Evolutionary conservation across 2,113 vertebrate genomes (phyloP), one percentile per base, ranked within the genome.

Genomic region (Nanorana parkeri): DNA sequence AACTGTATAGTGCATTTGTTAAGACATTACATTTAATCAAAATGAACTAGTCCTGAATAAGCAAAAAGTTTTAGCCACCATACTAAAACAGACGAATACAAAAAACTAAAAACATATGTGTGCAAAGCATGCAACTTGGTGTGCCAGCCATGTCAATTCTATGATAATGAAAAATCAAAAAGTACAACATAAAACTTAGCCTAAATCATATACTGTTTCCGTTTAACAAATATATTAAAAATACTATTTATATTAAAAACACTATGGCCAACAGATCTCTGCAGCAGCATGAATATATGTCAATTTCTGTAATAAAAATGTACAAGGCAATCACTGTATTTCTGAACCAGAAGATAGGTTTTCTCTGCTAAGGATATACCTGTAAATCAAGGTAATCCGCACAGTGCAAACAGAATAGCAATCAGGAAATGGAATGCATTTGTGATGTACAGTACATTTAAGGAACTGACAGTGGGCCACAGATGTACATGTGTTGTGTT

Each of bases 401-500:
- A 87, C 86, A 90, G 90, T 92, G 85, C 92, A 93, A 94, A 94
- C 94, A 95, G 96, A 96, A 96, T 94, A 94, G 93, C 94, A 96
- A 96, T 98, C 96, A 94, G 93, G 90, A 93, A 92, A 93, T 95
- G 93, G 96, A 98, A 98, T 98, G 96, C 97, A 98, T 99, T 98
- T 98, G 95, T 97, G 96, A 96, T 96, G 95, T 96, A 96, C 95
- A 90, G 95, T 96, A 96, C 95, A 90, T 95, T 98, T 98, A 98
- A 95, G 92, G 92, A 94, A 88, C 78, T 95, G 95, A 96, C 96
- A 96, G 94, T 90, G 95, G 96, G 95, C 95, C 96, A 94, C 97
- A 97, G 96, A 97, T 97, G 96, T 97, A 98, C 97, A 97, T 91
- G 95, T 97, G 96, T 96, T 95, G 95, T 92, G 94, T 94, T 96